Conservation (phyloP, 2,113 vertebrate species). For the Zosterops japonicus region DNA sequence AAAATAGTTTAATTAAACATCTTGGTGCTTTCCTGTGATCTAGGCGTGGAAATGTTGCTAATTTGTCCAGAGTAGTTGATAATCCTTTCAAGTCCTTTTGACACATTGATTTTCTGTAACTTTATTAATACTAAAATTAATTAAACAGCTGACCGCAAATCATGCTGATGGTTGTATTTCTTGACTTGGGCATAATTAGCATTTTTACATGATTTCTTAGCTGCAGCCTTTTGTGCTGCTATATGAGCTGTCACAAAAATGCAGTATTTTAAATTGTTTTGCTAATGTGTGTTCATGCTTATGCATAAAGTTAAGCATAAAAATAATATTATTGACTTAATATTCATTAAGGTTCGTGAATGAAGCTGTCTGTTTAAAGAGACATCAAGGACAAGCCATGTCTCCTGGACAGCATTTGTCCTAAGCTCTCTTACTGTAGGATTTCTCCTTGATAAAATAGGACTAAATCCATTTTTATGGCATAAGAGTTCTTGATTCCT, state of each 20-base stretch:
- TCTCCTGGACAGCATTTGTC: neutral
- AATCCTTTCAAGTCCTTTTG: slow-evolving; percentile 57
- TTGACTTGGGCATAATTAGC: slow-evolving; percentile 25
- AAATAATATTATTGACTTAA: neutral
- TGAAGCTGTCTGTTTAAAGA: neutral
- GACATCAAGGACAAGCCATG: neutral
- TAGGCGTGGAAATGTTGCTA: slow-evolving; percentile 17
- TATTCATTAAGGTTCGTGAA: neutral
- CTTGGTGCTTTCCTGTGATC: slow-evolving; percentile 21
- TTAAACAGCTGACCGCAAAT: slow-evolving; percentile 38
- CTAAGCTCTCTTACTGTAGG: neutral
- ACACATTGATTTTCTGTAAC: slow-evolving; percentile 53
- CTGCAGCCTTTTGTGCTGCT: neutral
- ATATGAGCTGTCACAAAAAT: neutral
- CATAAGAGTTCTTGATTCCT: neutral
- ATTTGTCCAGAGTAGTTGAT: slow-evolving; percentile 35
- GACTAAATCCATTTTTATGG: neutral
- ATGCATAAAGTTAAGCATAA: neutral
- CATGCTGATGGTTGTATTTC: slow-evolving; percentile 23
- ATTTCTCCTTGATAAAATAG: neutral
- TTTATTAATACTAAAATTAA: slow-evolving; percentile 61
- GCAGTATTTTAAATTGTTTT: neutral
- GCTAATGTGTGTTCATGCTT: neutral
- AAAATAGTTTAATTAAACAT: slow-evolving; percentile 58
- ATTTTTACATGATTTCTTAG: slow-evolving; percentile 25